Evolutionary conservation across 2,888 invertebrate species (phyloP).

Genomic region (Conchocele bisecta): DNA sequence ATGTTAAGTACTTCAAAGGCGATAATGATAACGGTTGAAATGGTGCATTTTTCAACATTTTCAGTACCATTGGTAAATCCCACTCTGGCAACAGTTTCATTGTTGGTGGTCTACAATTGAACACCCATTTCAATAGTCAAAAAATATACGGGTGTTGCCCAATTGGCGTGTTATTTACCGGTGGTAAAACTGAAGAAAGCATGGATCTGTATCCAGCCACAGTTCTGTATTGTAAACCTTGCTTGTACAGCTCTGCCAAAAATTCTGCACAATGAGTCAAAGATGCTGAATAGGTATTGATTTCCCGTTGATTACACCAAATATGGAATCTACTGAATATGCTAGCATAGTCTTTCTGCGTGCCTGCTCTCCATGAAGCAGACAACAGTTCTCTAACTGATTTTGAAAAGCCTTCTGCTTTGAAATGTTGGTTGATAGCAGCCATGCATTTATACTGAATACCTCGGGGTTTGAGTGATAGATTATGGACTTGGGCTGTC

Average conservation of each 20-base stretch:
- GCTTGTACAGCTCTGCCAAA: background rate
- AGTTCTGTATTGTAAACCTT: conserved; percentile 8
- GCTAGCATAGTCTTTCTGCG: conserved; percentile 23
- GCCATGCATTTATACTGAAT: conserved; percentile 32
- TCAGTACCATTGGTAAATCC: conserved; percentile 30
- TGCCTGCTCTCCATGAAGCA: conserved; percentile 21
- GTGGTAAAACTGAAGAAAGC: conserved; percentile 8
- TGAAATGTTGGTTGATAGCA: conserved; percentile 27
- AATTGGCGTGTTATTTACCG: conserved; percentile 4
- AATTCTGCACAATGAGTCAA: conserved; percentile 16
- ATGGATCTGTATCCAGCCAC: conserved; percentile 14
- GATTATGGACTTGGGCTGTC: background rate
- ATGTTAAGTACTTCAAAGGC: conserved; percentile 14
- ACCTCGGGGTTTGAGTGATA: conserved; percentile 13
- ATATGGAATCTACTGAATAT: too few relatives aligned
- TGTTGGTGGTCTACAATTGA: conserved; percentile 34
- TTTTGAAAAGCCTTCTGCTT: conserved; percentile 10
- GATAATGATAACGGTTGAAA: conserved; percentile 24
- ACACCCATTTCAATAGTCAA: conserved; percentile 13
- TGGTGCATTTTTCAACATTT: conserved; percentile 23
- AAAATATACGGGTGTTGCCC: conserved; percentile 23
- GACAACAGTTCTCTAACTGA: conserved; percentile 3
- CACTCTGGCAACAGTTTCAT: conserved; percentile 31
- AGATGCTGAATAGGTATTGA: conserved; percentile 19
- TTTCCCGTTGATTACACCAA: too few relatives aligned